Base-by-base conservation (phyloP, 2,888 invertebrate species). In the Eilema caniola region DNA sequence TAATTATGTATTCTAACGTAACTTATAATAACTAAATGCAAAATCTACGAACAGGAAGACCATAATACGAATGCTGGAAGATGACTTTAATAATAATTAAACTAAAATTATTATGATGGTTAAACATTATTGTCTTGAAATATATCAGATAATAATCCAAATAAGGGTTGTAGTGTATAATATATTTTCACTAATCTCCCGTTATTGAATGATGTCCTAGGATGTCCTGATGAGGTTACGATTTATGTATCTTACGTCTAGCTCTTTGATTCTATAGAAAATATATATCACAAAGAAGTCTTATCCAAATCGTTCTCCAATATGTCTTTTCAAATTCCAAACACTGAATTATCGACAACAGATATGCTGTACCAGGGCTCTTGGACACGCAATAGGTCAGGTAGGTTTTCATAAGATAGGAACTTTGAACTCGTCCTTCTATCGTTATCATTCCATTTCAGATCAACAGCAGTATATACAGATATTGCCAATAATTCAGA, bases 1-100 rank as follows among this genome's bases (percentile, higher is more conserved):
- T 80, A 28, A 31, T 80, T 84, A 88, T 23, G 31, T 31, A 57
- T 76, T 72, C 88, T 89, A 90, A 88, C 89, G 85, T 86, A 76
- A 82, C 90, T 90, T 93, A 93, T 83, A 78, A 73, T 92, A 93
- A 90, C 93, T 95, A 95, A 94, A 95, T 95, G 94, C 94, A 93
- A 90, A 89, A 90, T 87, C 88, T 92, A 93, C 90, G 82, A 91
- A 91, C 89, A 91, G 94, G 93, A 94, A 93, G 94, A 94, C 93
- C 89, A 86, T 82, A 84, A 86, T 83, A 84, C 82, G 82, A 84
- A 88, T 85, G 80, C 86, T 86, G 86, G 88, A 86, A 86, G 84
- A 85, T 92, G 92, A 92, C 91, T 92, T 85, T 82, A 75, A 75
- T 79, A 28, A 63, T 69, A 66, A 72, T 83, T 84, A 83, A 81